phyloP scores from a whole-genome alignment of 2,797 vertebrate genomes.

The Syndactyla subalaris region DNA sequence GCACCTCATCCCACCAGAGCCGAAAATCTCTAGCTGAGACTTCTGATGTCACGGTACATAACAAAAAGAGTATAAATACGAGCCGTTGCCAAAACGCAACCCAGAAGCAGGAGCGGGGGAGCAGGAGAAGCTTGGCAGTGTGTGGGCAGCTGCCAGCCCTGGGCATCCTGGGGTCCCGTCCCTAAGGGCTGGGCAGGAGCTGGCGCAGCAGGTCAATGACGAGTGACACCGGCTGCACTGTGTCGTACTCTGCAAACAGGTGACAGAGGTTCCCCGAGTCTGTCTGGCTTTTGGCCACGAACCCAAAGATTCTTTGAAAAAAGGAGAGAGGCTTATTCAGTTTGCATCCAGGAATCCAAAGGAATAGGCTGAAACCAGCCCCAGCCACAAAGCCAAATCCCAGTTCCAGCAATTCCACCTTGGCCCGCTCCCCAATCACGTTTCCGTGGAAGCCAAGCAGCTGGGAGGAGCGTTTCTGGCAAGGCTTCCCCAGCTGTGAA shows the following conservation, averaged over 20 bases:
- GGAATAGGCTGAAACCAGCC: neutral
- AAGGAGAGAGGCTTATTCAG: neutral
- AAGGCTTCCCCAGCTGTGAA: conserved; percentile 1
- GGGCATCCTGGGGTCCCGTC: neutral
- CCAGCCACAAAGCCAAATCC: neutral
- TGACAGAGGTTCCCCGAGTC: conserved; percentile 88
- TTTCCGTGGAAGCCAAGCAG: conserved; percentile 35
- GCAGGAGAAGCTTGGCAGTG: neutral
- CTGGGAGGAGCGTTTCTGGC: conserved; percentile 40
- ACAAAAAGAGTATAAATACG: neutral
- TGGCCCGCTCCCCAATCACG: neutral
- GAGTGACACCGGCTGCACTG: conserved; percentile 76
- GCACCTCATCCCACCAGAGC: neutral
- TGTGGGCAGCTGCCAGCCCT: neutral
- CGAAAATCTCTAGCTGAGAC: neutral
- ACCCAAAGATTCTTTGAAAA: conserved; percentile 86
- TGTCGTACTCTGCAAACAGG: conserved; percentile 88
- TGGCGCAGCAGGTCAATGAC: conserved; percentile 76
- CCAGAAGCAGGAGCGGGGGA: neutral
- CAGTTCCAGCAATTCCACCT: neutral
- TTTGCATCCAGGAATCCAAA: neutral
- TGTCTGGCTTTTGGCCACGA: conserved; percentile 86
- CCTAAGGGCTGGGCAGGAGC: conserved; percentile 65
- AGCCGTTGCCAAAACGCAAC: conserved; percentile 41
- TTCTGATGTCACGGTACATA: neutral